Conservation (phyloP, 2,113 vertebrate genomes). For the Montifringilla adamsi region DNA sequence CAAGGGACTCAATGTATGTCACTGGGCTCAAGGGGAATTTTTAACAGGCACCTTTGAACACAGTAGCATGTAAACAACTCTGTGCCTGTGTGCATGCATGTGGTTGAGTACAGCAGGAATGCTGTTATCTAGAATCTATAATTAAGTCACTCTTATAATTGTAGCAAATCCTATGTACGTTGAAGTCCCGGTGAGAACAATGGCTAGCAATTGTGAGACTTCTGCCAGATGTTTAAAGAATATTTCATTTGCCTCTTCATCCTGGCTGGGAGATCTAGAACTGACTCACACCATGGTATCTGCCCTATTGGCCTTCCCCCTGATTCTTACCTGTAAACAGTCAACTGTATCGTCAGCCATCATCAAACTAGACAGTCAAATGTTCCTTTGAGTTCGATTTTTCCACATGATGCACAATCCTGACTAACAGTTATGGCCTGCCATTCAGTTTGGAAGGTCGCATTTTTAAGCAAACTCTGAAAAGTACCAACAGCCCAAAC, state of each 20-base stretch:
- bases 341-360: rapidly evolving
- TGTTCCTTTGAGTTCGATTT: background rate
- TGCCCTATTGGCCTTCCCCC: background rate
- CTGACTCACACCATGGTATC: background rate
- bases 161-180: background rate
- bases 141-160: background rate
- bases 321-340: background rate
- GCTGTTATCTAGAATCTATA: background rate
- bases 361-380: background rate
- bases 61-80: background rate
- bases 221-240: background rate
- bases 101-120: background rate
- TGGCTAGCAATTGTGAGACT: background rate
- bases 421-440: background rate
- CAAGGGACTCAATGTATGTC: background rate
- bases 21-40: background rate
- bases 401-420: background rate
- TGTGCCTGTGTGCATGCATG: background rate
- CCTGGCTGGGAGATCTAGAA: background rate
- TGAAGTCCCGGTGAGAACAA: background rate
- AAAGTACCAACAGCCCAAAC: background rate
- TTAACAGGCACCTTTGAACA: background rate
- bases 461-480: background rate
- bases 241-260: background rate
- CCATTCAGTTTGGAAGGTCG: background rate